A percentile compares a stretch with the other conserved stretches of the same genome.
These are phyloP conservation scores for Caenorhabditis doughertyi DNA, from an alignment of 2,888 invertebrate genomes.

Conservation along the genomic window DNA sequence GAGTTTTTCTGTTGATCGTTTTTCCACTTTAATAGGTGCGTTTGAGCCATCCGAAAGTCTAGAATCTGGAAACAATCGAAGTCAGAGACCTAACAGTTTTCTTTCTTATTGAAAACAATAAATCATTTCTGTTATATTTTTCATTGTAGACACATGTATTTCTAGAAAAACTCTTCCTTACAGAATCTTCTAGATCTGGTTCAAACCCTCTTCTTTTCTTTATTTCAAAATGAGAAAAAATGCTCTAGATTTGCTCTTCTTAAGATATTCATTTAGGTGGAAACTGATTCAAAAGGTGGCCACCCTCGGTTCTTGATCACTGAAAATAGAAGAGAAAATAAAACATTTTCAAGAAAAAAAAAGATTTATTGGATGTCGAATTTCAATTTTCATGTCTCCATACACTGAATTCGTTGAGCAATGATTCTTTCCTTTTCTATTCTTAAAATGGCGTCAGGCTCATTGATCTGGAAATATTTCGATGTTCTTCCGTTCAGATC, in stretches of 20 bases:
- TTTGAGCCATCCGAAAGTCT: neutral
- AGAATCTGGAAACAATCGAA: slow-evolving; percentile 1
- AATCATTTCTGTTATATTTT: slow-evolving; percentile 1
- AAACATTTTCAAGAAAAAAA: slow-evolving; percentile 21
- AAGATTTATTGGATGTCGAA: slow-evolving; percentile 24
- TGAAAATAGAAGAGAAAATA: slow-evolving; percentile 6
- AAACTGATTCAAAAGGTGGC: slow-evolving; percentile 51
- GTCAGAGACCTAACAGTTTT: slow-evolving; percentile 11
- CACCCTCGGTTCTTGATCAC: slow-evolving; percentile 31
- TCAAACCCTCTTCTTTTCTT: neutral
- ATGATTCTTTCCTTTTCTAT: slow-evolving; percentile 19
- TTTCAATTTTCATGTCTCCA: slow-evolving; percentile 3
- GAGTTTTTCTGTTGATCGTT: neutral
- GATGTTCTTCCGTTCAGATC: neutral
- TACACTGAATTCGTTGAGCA: slow-evolving; percentile 43
- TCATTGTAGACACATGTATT: neutral
- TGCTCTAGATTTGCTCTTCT: slow-evolving; percentile 14
- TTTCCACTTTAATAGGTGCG: neutral
- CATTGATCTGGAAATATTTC: slow-evolving; percentile 40
- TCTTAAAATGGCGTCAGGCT: neutral
- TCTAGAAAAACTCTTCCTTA: neutral
- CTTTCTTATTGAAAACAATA: slow-evolving; percentile 9
- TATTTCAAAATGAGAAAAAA: slow-evolving; percentile 13
- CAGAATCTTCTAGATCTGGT: neutral
- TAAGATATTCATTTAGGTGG: slow-evolving; percentile 51